Conservation (phyloP, 2,888 invertebrate species). For the Leucophenga montana region DNA sequence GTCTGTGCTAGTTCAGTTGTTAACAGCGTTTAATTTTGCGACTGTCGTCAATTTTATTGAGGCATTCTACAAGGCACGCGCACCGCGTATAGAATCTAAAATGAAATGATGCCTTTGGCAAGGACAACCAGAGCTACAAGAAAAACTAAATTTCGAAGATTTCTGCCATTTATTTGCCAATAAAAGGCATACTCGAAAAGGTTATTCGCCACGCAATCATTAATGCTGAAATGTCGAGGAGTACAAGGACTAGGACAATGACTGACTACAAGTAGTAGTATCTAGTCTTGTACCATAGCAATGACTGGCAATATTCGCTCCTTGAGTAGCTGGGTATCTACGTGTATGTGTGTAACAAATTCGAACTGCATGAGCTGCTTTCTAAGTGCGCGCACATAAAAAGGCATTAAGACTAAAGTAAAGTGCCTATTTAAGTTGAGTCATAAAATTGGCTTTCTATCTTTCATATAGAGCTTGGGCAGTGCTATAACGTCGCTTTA, state of each 20-base stretch:
- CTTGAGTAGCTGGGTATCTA: too few species aligned
- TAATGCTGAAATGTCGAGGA: conserved; percentile 47
- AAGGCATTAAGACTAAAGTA: conserved; percentile 66
- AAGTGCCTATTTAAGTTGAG: conserved; percentile 68
- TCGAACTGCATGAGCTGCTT: conserved; percentile 48
- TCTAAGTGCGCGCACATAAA: conserved; percentile 51
- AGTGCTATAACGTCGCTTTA: not conserved
- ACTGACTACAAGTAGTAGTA: conserved; percentile 26
- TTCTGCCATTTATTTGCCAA: conserved; percentile 61
- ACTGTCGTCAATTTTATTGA: too few species aligned
- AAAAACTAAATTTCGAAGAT: not conserved
- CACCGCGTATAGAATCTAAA: not conserved
- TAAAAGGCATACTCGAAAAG: conserved; percentile 45
- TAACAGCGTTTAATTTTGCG: not conserved
- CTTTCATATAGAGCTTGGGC: conserved; percentile 36
- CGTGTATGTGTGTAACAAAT: not conserved
- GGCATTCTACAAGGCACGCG: too few species aligned
- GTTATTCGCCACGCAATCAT: conserved; percentile 55
- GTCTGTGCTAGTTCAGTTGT: not conserved
- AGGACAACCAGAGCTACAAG: not conserved
- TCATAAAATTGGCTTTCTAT: conserved; percentile 68
- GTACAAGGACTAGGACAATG: conserved; percentile 18
- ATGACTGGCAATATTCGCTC: too few species aligned
- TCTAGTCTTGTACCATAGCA: not conserved
- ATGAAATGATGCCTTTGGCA: not conserved